Conservation (phyloP, 2,888 invertebrate genomes). For the Nineta flava region DNA sequence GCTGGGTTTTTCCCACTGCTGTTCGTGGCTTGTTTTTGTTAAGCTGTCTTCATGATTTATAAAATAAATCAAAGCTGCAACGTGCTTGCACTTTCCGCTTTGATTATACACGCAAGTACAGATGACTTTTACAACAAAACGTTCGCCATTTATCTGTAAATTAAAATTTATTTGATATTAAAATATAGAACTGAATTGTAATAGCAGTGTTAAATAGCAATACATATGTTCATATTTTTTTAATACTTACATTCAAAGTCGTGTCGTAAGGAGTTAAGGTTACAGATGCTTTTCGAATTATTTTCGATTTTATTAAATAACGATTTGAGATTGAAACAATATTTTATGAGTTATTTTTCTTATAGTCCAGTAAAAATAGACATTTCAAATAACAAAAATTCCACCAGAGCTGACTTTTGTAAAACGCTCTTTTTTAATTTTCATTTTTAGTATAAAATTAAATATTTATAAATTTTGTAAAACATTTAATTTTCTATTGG, state of each 20-base stretch:
- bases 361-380: too few species aligned
- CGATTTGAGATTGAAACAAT: too few species aligned
- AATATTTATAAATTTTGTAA: too few species aligned
- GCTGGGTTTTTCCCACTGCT: too few species aligned
- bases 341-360: too few species aligned
- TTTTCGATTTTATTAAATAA: too few species aligned
- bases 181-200: not conserved
- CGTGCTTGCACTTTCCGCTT: conserved; percentile 11
- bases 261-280: conserved; percentile 7
- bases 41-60: conserved; percentile 10
- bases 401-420: too few species aligned
- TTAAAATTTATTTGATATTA: not conserved
- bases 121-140: conserved; percentile 6
- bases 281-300: conserved; percentile 9
- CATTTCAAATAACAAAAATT: too few species aligned
- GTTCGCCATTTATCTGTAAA: conserved; percentile 8
- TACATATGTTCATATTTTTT: not conserved
- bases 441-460: too few species aligned
- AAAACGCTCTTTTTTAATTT: too few species aligned
- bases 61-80: conserved; percentile 11
- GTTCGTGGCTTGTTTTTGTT: conserved; percentile 11
- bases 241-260: conserved; percentile 4
- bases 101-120: conserved; percentile 12
- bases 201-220: not conserved
- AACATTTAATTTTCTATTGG: too few species aligned